A percentile compares a stretch with the other conserved stretches of the same genome.
These are phyloP conservation scores for Bombus turneri DNA, from an alignment of 1,140 invertebrate species.

Conservation along the genomic window DNA sequence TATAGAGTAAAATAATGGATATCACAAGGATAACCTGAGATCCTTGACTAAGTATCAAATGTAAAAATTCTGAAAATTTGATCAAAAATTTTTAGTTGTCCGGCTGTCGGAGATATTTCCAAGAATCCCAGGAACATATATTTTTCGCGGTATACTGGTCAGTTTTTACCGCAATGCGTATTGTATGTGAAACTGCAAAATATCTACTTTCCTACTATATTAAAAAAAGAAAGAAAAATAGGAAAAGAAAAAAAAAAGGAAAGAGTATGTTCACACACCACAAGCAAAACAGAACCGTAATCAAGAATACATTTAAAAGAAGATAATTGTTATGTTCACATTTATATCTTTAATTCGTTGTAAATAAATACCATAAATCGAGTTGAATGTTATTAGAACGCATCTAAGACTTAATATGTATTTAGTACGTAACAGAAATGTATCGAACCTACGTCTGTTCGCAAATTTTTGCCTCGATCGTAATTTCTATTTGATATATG, in stretches of 20 bases:
- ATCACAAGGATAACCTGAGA: neutral
- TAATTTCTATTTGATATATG: neutral
- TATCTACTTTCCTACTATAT: neutral
- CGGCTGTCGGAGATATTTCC: neutral
- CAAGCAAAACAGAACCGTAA: conserved; percentile 7
- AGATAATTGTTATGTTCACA: neutral
- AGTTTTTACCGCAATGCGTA: neutral
- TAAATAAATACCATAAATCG: conserved; percentile 13
- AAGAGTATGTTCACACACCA: conserved; percentile 9
- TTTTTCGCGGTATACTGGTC: neutral
- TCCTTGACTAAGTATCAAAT: neutral
- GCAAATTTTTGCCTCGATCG: neutral
- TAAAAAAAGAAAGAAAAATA: no score
- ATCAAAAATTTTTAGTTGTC: neutral
- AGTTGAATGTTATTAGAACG: neutral
- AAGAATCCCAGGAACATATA: neutral
- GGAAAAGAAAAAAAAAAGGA: neutral
- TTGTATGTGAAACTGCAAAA: neutral
- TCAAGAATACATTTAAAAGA: conserved; percentile 8
- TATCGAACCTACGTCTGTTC: neutral
- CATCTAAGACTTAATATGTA: neutral
- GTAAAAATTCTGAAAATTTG: neutral
- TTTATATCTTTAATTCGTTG: neutral
- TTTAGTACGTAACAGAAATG: neutral
- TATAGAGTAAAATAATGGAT: neutral